Evolutionary conservation across 2,888 invertebrate species (phyloP).

Genomic region (Chydorus sphaericus): DNA sequence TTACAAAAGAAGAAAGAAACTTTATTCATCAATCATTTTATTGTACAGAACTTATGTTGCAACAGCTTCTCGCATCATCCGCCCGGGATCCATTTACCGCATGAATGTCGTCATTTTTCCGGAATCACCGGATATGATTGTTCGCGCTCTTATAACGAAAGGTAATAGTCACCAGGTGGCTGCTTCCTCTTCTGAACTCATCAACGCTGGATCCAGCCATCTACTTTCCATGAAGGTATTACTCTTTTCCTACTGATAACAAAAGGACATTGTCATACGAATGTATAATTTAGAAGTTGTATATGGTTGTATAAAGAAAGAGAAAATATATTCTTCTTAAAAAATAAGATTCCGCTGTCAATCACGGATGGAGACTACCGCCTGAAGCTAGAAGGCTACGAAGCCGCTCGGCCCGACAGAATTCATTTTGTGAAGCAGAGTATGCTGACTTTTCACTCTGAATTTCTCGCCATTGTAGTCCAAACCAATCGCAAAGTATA

Average conservation of each 20-base stretch:
- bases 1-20: too few species aligned
- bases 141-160: conserved; percentile 1
- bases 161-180: not conserved
- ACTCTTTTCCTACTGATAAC: too few species aligned
- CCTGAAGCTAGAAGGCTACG: conserved; percentile 30
- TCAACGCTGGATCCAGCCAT: conserved; percentile 9
- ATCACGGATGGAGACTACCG: conserved; percentile 28
- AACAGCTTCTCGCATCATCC: conserved; percentile 22
- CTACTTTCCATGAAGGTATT: conserved; percentile 4
- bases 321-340: not conserved
- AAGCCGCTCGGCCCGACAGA: conserved; percentile 26
- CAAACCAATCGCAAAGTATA: conserved; percentile 34
- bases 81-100: conserved; percentile 22
- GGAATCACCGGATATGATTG: not conserved
- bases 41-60: conserved; percentile 18
- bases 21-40: too few species aligned
- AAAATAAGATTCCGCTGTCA: conserved; percentile 28
- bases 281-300: too few species aligned
- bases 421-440: conserved; percentile 31
- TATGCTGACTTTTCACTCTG: conserved; percentile 28
- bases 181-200: not conserved
- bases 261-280: not conserved
- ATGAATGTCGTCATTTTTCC: conserved; percentile 19
- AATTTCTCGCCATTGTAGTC: conserved; percentile 33
- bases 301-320: too few species aligned